phyloP scores from a whole-genome alignment of 2,888 invertebrate genomes.

The Lamproptera curius region DNA sequence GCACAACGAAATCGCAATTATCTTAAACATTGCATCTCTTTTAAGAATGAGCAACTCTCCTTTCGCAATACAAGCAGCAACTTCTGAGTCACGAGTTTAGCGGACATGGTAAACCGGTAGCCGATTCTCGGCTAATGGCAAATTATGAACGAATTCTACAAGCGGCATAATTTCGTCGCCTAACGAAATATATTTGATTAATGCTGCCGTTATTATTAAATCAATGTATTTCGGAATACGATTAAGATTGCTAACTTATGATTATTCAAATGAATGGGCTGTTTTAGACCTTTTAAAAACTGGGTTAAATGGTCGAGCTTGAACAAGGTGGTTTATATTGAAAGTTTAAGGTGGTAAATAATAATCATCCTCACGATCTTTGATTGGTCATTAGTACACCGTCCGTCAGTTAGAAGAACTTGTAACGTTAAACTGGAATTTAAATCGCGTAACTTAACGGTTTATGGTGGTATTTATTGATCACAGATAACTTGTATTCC shows the following conservation, averaged over 20 bases:
- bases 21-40: conserved; percentile 35
- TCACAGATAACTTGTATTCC: too few relatives aligned
- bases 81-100: conserved; percentile 34
- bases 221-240: too few relatives aligned
- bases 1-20: conserved; percentile 29
- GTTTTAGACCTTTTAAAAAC: neutral
- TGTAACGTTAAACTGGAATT: too few relatives aligned
- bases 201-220: conserved; percentile 6
- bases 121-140: conserved; percentile 1
- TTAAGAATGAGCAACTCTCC: conserved; percentile 35
- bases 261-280: neutral
- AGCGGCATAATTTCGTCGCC: neutral
- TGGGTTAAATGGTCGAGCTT: too few relatives aligned
- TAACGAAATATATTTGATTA: conserved; percentile 11
- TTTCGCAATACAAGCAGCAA: conserved; percentile 38
- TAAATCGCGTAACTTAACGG: too few relatives aligned
- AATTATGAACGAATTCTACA: conserved; percentile 6
- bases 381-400: too few relatives aligned
- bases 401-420: too few relatives aligned
- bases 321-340: too few relatives aligned
- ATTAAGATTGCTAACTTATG: neutral
- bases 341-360: too few relatives aligned
- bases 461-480: too few relatives aligned
- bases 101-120: conserved; percentile 20
- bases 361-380: too few relatives aligned